A percentile compares a stretch with the other conserved stretches of the same genome.
phyloP scores from a whole-genome alignment of 2,888 invertebrate genomes.

The Caenorhabditis doughertyi region DNA sequence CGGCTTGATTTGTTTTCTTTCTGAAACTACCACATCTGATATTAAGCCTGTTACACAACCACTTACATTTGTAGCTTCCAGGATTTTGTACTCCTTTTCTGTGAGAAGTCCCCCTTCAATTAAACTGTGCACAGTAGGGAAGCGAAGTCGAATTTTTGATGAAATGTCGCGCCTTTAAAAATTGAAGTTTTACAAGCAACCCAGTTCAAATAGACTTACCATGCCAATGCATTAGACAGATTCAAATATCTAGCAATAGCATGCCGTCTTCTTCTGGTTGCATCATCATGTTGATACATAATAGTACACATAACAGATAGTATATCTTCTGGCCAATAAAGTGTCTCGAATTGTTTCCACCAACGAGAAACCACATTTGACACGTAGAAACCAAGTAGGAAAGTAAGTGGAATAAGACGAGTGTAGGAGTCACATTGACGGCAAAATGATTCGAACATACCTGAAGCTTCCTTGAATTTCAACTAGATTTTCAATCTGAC shows the following conservation, averaged over 20 bases:
- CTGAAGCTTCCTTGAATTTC: slow-evolving; percentile 18
- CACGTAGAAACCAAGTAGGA: slow-evolving; percentile 79
- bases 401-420: slow-evolving; percentile 75
- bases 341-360: slow-evolving; percentile 75
- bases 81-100: slow-evolving; percentile 69
- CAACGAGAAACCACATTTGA: slow-evolving; percentile 73
- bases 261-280: slow-evolving; percentile 68
- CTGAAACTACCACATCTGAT: slow-evolving; percentile 49
- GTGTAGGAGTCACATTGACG: slow-evolving; percentile 74
- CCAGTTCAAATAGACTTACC: slow-evolving; percentile 44
- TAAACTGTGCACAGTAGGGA: slow-evolving; percentile 66
- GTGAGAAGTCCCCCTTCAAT: slow-evolving; percentile 72
- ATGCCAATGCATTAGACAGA: slow-evolving; percentile 72
- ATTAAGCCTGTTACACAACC: background rate
- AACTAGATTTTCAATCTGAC: background rate
- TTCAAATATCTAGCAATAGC: slow-evolving; percentile 76
- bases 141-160: slow-evolving; percentile 74
- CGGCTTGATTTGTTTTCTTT: slow-evolving; percentile 65
- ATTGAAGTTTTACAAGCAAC: background rate
- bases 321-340: slow-evolving; percentile 75
- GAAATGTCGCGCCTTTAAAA: slow-evolving; percentile 75
- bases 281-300: slow-evolving; percentile 68
- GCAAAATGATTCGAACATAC: slow-evolving; percentile 72
- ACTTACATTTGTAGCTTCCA: slow-evolving; percentile 68
- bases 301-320: slow-evolving; percentile 71